Evolutionary conservation across 2,797 vertebrate species (phyloP).

Genomic region (Muraenolepis orangiensis): DNA sequence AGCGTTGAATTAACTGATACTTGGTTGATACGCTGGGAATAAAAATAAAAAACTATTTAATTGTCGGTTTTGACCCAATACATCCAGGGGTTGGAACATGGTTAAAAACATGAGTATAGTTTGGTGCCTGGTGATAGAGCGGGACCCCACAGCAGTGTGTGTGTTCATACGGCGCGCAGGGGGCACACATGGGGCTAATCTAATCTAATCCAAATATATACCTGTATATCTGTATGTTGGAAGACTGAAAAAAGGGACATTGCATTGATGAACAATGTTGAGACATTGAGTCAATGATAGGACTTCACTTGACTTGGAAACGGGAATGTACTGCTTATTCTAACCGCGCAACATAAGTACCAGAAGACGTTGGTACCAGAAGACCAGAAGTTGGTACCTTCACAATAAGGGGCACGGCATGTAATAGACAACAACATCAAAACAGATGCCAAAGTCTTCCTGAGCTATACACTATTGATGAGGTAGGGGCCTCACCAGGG

Average conservation of each 20-base stretch:
- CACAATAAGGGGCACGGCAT: not conserved
- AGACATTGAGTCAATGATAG: not conserved
- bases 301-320: not conserved
- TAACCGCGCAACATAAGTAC: not conserved
- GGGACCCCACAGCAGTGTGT: too few relatives aligned
- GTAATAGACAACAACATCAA: not conserved
- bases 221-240: not conserved
- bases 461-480: not conserved
- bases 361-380: not conserved
- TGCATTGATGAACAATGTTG: not conserved
- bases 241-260: not conserved
- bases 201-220: too few relatives aligned
- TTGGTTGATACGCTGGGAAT: not conserved
- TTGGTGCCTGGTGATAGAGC: too few relatives aligned
- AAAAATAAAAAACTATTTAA: not conserved
- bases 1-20: not conserved
- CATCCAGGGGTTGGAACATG: too few relatives aligned
- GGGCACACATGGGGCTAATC: not conserved
- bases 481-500: slow-evolving; percentile 75
- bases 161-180: not conserved
- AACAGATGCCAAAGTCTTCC: not conserved
- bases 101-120: too few relatives aligned
- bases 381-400: not conserved
- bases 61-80: too few relatives aligned
- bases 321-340: not conserved